phyloP scores from a whole-genome alignment of 1,140 invertebrate species.

The Aradophagus sp. region DNA sequence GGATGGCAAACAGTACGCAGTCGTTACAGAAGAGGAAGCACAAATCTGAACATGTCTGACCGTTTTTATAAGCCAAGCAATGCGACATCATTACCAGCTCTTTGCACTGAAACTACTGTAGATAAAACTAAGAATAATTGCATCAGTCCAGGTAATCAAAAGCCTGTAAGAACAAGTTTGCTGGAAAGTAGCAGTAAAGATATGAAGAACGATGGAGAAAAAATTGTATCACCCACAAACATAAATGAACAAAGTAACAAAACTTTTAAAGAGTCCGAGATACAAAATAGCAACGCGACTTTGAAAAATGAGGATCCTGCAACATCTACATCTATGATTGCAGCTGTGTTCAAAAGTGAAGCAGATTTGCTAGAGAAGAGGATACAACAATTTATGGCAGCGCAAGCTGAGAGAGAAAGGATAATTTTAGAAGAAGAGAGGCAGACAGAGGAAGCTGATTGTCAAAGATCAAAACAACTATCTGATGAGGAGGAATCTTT shows the following conservation, averaged over 20 bases:
- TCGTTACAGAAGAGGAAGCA: slow-evolving; percentile 71
- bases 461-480: slow-evolving; percentile 77
- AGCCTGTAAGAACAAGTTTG: slow-evolving; percentile 56
- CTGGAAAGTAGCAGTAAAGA: slow-evolving; percentile 59
- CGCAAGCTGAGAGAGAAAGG: slow-evolving; percentile 70
- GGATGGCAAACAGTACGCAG: slow-evolving; percentile 82
- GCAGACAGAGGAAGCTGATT: slow-evolving; percentile 75
- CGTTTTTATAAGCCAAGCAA: slow-evolving; percentile 76
- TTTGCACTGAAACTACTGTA: slow-evolving; percentile 70
- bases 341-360: slow-evolving; percentile 74
- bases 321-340: slow-evolving; percentile 72
- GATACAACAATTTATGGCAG: slow-evolving; percentile 73
- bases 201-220: slow-evolving; percentile 62
- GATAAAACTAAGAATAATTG: slow-evolving; percentile 70
- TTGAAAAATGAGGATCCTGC: too few species aligned
- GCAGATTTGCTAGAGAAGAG: slow-evolving; percentile 74
- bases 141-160: slow-evolving; percentile 58
- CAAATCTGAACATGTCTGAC: slow-evolving; percentile 70
- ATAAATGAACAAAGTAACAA: too few species aligned
- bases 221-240: slow-evolving; percentile 25
- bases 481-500: slow-evolving; percentile 86
- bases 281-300: too few species aligned
- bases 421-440: slow-evolving; percentile 75
- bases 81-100: slow-evolving; percentile 77
- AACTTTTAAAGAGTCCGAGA: too few species aligned